Conservation (phyloP, 2,888 invertebrate species). For the Odontothrips loti region DNA sequence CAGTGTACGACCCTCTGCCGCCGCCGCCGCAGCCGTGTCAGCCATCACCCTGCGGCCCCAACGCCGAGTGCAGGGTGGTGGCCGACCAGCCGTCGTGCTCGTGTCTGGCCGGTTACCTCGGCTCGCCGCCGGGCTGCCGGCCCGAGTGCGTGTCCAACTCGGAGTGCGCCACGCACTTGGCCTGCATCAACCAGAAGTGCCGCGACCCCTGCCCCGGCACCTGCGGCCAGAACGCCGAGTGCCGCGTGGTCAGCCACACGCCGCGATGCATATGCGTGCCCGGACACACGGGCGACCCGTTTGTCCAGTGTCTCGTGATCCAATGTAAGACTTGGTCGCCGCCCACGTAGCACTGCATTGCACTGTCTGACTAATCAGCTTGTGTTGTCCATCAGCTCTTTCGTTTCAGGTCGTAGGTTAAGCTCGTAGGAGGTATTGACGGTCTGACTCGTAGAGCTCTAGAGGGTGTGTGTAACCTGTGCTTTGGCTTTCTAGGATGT, state of each 20-base stretch:
- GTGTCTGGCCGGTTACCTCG: constrained; percentile 66
- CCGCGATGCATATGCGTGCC: constrained; percentile 62
- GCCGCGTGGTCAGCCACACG: constrained; percentile 74
- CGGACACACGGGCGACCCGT: constrained; percentile 57
- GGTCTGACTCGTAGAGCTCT: not conserved
- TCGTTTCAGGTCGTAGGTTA: constrained; percentile 32
- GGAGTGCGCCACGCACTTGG: constrained; percentile 68
- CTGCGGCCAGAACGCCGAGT: constrained; percentile 71
- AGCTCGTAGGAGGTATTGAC: constrained; percentile 14
- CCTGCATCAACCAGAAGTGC: constrained; percentile 75
- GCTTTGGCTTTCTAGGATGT: not conserved
- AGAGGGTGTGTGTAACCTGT: not conserved
- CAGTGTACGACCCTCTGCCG: not conserved
- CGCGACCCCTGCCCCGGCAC: constrained; percentile 70
- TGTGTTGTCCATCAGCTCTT: constrained; percentile 43
- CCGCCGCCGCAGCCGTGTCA: constrained; percentile 40
- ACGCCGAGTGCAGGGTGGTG: constrained; percentile 48
- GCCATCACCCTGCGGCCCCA: constrained; percentile 46
- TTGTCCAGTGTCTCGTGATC: constrained; percentile 51
- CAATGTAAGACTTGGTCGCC: constrained; percentile 45
- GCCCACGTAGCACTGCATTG: constrained; percentile 42
- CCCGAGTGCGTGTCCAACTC: constrained; percentile 75
- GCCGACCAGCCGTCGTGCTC: constrained; percentile 72
- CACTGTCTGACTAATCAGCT: constrained; percentile 27
- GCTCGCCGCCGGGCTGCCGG: constrained; percentile 70